phyloP scores from a whole-genome alignment of 35 echinoderm and acorn worm species.

The Strongylocentrotus purpuratus region DNA sequence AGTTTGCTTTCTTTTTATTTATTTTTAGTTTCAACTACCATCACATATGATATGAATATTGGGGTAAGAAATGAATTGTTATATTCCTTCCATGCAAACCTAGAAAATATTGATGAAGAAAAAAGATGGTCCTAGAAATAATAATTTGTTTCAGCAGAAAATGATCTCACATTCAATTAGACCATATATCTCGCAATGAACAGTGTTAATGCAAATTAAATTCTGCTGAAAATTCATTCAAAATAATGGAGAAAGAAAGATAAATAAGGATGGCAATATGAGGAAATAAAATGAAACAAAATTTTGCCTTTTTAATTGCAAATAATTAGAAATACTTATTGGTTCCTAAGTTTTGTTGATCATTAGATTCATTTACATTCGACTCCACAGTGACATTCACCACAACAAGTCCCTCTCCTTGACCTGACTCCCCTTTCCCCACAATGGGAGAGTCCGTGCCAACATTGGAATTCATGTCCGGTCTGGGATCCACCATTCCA shows the following conservation, averaged over 20 bases:
- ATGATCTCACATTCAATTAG: background rate
- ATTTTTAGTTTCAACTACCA: too few species aligned
- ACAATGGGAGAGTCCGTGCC: constrained; percentile 7
- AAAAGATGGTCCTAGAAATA: background rate
- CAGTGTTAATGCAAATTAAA: background rate
- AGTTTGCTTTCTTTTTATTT: too few species aligned
- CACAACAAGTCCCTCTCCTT: background rate
- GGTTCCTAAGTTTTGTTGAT: background rate
- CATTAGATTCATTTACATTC: background rate
- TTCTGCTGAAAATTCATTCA: background rate
- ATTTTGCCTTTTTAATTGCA: background rate
- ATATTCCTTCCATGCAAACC: too few species aligned
- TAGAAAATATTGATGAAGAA: background rate
- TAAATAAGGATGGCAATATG: background rate
- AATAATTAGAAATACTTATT: constrained; percentile 7
- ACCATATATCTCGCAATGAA: background rate
- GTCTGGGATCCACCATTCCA: constrained; percentile 34
- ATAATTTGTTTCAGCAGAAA: background rate
- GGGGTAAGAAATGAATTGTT: too few species aligned
- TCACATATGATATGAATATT: too few species aligned
- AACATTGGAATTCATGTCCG: background rate
- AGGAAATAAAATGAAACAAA: background rate
- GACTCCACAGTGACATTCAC: constrained; percentile 9
- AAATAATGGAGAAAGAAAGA: background rate
- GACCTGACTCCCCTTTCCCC: background rate